Evolutionary conservation across 92 coral and sea anemone genomes (phyloP), one percentile per base, ranked within the genome.

Genomic region (Muricea muricata): DNA sequence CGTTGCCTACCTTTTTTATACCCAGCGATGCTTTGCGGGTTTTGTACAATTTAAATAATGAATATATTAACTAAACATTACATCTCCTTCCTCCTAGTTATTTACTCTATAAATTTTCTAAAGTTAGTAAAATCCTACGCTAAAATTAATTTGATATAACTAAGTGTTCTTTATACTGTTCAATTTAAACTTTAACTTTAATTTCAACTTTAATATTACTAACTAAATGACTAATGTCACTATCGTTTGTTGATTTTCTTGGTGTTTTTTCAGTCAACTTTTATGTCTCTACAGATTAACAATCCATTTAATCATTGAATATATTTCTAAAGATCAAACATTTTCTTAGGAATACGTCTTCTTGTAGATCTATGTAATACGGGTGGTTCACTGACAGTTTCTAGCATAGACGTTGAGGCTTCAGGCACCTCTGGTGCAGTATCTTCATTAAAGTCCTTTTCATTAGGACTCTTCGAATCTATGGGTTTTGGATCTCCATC

Each of bases 401-500:
- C 65, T 4, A 32, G 65, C 2, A 28, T n/a, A 20, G 9, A 1
- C 21, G 18, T 21, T n/a, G 65, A 14, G 25, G 25, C 14, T 21
- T 57, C 65, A 21, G 61, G n/a, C 61, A 6, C 23, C n/a, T 23
- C n/a, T 1, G 24, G 20, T 75, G 35, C 80, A 30, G n/a, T 54
- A 1, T 17, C 61, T 15, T 23, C n/a, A 14, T 23, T 23, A 54
- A 6, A 9, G 18, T 29, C 10, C 2, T 6, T 28, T 8, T 21
- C 2, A n/a, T 57, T n/a, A 4, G 10, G 28, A 28, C 7, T 2
- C 29, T 57, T 57, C 30, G 65, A 6, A 20, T 14, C 6, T 7
- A 54, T 20, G 61, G 61, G 61, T 54, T 54, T 54, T 25, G 87
- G 91, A 73, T 82, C 83, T 66, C 74, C 87, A 47, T 82, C 23